These are phyloP conservation scores for Zaprionus bogoriensis DNA, from an alignment of 2,888 invertebrate genomes.

Conservation along the genomic window DNA sequence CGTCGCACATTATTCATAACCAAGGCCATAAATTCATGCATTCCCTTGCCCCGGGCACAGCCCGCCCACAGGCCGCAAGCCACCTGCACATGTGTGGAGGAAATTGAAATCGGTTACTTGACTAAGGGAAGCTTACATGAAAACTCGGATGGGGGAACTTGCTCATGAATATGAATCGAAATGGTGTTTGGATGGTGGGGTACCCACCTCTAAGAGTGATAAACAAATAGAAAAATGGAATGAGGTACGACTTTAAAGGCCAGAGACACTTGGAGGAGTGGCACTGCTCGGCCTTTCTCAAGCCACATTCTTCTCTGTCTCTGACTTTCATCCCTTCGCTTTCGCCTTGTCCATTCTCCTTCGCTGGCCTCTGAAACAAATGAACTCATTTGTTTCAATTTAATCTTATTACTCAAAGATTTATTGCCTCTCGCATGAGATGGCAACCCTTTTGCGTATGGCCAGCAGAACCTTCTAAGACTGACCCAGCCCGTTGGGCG, in stretches of 20 bases:
- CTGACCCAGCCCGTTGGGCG: conserved; percentile 32
- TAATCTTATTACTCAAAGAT: conserved; percentile 67
- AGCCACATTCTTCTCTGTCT: too few relatives aligned
- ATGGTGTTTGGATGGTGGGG: neutral
- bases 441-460: conserved; percentile 48
- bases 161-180: conserved; percentile 38
- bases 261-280: neutral
- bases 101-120: neutral
- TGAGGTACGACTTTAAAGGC: neutral
- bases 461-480: conserved; percentile 10
- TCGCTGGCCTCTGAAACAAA: conserved; percentile 43
- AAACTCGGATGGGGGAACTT: conserved; percentile 3
- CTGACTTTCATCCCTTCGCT: neutral
- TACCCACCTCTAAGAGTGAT: too few relatives aligned
- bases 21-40: conserved; percentile 20
- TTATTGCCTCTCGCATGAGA: conserved; percentile 62
- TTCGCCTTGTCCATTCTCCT: conserved; percentile 14
- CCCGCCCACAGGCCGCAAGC: neutral
- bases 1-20: conserved; percentile 57
- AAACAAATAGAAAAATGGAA: conserved; percentile 2
- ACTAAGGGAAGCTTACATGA: neutral
- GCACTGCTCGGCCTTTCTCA: neutral
- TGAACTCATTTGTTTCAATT: conserved; percentile 73
- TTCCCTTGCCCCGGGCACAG: neutral
- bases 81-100: neutral